Evolutionary conservation across 2,113 vertebrate genomes (phyloP), one percentile per base, ranked within the genome.

Genomic region (Cyanistes caeruleus): DNA sequence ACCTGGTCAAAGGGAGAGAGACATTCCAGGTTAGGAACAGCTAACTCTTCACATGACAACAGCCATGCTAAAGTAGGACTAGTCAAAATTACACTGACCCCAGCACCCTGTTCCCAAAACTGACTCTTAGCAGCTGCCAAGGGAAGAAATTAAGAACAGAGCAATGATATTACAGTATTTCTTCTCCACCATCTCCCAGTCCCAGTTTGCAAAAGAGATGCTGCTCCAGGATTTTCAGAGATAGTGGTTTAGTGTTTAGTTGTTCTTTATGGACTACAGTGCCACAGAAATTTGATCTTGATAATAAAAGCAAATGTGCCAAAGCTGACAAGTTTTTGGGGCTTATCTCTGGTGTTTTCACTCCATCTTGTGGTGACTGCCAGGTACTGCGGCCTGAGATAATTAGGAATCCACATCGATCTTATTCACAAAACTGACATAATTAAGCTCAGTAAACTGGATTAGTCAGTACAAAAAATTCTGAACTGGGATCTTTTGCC

Each of bases 1-100:
- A 99, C 97, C 99, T 99, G 89, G 52, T 23, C 44, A 97, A 69
- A 89, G 56, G 89, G 89, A 60, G 62, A 91, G 86, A 46, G 21
- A 96, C 30, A 86, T 44, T 48, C 69, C 5, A 58, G 88, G 73
- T 93, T 51, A 96, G 85, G 68, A 91, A 53, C 39, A 85, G 37
- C 5, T 41, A 78, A 88, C 44, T 22, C 22, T 37, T 70, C 65
- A 23, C 3, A 33, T 5, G 7, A 55, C 39, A 62, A 51, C 30
- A 91, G 30, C 16, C 22, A 41, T 1, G 5, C 48, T 14, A 70
- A 39, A 43, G 43, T 1, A 68, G n/a, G 15, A 44, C 62, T 35
- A 73, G 15, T 6, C 53, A 49, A 11, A 87, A 95, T 8, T 6
- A n/a, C 41, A 82, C 27, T 35, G n/a, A 58, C 5, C 30, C 53